Evolutionary conservation across 35 echinoderm and acorn worm species (phyloP).

Genomic region (Diadema setosum): DNA sequence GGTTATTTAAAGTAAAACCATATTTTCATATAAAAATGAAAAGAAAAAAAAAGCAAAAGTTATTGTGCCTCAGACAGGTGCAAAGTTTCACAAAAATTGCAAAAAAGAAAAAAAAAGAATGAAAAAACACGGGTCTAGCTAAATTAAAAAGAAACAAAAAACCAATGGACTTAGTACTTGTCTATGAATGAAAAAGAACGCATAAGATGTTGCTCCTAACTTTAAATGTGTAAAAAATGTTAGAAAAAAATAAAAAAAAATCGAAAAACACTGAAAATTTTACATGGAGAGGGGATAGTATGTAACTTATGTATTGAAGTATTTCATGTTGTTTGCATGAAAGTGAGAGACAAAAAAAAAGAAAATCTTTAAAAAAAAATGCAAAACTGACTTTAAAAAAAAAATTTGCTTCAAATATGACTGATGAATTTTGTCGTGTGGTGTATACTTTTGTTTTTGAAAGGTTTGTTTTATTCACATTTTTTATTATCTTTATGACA

Average conservation of each 20-base stretch:
- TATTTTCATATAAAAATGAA: too few relatives aligned
- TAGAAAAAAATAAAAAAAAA: background rate
- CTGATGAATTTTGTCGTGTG: background rate
- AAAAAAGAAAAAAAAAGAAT: background rate
- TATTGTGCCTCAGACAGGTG: background rate
- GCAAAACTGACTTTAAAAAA: background rate
- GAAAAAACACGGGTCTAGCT: background rate
- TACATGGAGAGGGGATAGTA: background rate
- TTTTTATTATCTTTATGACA: too few relatives aligned
- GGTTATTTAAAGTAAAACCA: too few relatives aligned
- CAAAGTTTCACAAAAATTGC: background rate
- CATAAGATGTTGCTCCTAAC: background rate
- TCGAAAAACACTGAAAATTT: background rate
- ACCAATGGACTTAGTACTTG: background rate
- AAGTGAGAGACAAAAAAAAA: background rate
- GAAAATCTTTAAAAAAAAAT: constrained; percentile 1
- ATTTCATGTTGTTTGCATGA: background rate
- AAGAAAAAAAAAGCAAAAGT: background rate
- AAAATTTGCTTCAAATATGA: background rate
- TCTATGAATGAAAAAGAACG: background rate
- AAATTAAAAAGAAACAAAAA: background rate
- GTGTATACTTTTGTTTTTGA: too few relatives aligned
- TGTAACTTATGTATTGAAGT: background rate
- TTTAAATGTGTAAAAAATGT: background rate
- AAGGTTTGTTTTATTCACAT: too few relatives aligned